These are phyloP conservation scores for Heliothis virescens DNA, from an alignment of 1,140 invertebrate species.

Conservation along the genomic window DNA sequence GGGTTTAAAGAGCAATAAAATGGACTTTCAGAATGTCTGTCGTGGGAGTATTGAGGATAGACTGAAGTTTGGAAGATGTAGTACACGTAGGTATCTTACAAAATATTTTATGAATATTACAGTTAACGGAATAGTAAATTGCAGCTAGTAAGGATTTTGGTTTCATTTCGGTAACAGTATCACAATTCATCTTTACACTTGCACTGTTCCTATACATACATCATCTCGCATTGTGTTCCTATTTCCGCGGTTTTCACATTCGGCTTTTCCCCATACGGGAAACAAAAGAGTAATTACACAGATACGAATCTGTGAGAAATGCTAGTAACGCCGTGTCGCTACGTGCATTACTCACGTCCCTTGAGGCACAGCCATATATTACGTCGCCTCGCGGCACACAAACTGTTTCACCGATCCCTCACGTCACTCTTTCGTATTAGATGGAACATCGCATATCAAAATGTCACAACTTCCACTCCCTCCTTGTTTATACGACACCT, in stretches of 20 bases:
- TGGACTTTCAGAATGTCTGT: not conserved
- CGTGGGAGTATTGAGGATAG: not conserved
- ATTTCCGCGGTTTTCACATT: constrained; percentile 9
- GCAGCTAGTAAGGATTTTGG: no score
- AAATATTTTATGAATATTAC: no score
- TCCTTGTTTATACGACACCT: constrained; percentile 26
- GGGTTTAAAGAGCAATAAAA: no score
- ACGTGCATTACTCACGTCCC: constrained; percentile 20
- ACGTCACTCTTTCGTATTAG: constrained; percentile 30
- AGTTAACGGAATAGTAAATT: no score
- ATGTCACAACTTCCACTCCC: constrained; percentile 26
- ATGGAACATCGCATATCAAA: constrained; percentile 34
- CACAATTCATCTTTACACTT: no score
- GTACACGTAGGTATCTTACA: no score
- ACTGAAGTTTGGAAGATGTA: no score
- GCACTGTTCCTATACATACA: not conserved
- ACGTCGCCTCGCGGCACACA: constrained; percentile 1
- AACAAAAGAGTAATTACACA: constrained; percentile 5
- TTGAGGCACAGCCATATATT: constrained; percentile 2
- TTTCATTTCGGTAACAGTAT: no score
- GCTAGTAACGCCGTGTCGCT: constrained; percentile 2
- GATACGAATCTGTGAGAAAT: constrained; percentile 34
- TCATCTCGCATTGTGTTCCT: not conserved
- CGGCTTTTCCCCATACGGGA: not conserved
- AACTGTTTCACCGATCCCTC: constrained; percentile 27